Base-by-base conservation (phyloP, 2,113 vertebrate species). In the Mesitornis unicolor region DNA sequence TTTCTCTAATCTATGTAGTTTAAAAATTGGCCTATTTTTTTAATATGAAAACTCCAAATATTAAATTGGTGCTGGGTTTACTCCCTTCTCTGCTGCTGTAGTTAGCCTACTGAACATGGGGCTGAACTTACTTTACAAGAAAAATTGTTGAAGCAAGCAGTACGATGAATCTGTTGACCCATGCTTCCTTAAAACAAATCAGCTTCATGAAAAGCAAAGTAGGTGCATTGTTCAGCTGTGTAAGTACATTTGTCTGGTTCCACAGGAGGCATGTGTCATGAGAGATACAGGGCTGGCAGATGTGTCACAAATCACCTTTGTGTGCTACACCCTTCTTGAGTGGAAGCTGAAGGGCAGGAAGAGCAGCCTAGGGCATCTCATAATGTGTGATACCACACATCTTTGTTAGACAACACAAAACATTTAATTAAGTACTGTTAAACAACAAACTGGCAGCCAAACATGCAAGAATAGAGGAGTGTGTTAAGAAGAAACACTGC, bases 141-240 rank as follows among this genome's bases (percentile, higher is more conserved):
- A 90, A 77, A 84, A 53, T 6, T 17, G 45, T 13, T n/a, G 53
- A 35, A 69, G 19, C 33, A 76, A 57, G 16, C 14, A 65, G 4
- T 4, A 35, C 31, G 19, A 19, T 61, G 25, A 36, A 26, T 77
- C 18, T 13, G 29, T 31, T 59, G 47, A 10, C 26, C n/a, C 2
- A 0, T 19, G 14, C 42, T 67, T 59, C 57, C 81, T 31, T 38
- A 26, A 56, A 86, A 45, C 11, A 53, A 59, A 45, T 59, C 1
- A 36, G 12, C 18, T n/a, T 16, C 2, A 1, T 15, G 13, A 74
- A 40, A 57, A n/a, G n/a, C 31, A 29, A 59, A 26, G 1, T 1
- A 69, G 35, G 29, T 11, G 33, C 28, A 28, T 1, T 36, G 22
- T 51, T 84, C 59, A 76, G 43, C n/a, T 82, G 40, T 29, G 69